Evolutionary conservation across 1,140 invertebrate species (phyloP).

Genomic region (Pristionchus pacificus): DNA sequence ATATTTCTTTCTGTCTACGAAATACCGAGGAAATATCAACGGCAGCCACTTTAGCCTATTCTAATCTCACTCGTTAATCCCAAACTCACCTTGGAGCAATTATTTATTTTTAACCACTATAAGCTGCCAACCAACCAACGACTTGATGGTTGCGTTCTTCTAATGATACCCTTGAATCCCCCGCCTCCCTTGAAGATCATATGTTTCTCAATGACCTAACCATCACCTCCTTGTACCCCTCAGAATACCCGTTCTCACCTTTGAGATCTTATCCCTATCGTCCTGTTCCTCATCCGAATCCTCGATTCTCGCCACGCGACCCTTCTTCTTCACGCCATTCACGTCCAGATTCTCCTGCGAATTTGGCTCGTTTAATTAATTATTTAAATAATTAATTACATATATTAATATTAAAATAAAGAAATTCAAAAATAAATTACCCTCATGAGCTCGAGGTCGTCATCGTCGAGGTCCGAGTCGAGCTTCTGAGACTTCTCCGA

Average conservation of each 20-base stretch:
- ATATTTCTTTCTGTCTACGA: too few relatives aligned
- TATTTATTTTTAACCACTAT: neutral
- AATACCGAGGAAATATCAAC: too few relatives aligned
- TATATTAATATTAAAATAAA: too few relatives aligned
- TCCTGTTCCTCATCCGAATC: slow-evolving; percentile 20
- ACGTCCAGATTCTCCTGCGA: slow-evolving; percentile 92
- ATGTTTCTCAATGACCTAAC: neutral
- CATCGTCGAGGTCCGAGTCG: slow-evolving; percentile 79
- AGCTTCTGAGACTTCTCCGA: slow-evolving; percentile 16
- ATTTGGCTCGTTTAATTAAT: neutral
- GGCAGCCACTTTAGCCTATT: too few relatives aligned
- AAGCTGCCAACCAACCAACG: neutral
- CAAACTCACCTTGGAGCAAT: neutral
- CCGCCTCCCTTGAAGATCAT: neutral
- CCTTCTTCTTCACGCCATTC: neutral
- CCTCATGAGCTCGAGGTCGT: slow-evolving; percentile 90
- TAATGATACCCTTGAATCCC: neutral
- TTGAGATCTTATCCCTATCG: slow-evolving; percentile 2
- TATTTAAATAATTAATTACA: neutral
- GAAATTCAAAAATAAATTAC: neutral
- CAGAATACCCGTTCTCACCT: neutral
- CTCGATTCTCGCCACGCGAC: slow-evolving; percentile 14
- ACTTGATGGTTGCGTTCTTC: neutral
- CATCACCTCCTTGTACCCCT: neutral
- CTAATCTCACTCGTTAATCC: neutral